phyloP scores from a whole-genome alignment of 2,113 vertebrate genomes.

The Delphinapterus leucas region DNA sequence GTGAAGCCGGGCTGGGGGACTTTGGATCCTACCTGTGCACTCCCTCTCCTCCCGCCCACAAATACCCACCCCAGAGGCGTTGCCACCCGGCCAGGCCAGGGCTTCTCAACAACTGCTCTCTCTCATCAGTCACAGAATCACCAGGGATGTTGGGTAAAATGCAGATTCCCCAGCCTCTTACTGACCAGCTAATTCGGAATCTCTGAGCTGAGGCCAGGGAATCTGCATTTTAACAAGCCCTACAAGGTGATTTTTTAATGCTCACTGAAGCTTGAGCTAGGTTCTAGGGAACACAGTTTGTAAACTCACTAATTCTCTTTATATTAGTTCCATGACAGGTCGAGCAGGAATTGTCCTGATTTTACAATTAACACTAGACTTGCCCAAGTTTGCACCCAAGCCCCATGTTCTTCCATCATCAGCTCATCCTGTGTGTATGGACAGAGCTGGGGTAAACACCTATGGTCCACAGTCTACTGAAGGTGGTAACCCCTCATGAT shows the following conservation, averaged over 20 bases:
- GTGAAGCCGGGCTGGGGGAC: not conserved
- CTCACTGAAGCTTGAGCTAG: not conserved
- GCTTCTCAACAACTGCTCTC: not conserved
- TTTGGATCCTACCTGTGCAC: fast-evolving
- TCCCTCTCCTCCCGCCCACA: no score
- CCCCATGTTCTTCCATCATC: not conserved
- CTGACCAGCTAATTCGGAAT: not conserved
- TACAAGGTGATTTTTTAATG: not conserved
- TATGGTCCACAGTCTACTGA: not conserved
- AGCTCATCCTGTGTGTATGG: not conserved
- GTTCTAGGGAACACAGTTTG: not conserved
- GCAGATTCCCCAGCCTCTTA: not conserved
- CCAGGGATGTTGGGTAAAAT: not conserved
- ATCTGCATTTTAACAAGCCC: not conserved
- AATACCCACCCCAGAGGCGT: not conserved
- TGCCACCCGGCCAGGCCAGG: fast-evolving
- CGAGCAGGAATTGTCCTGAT: not conserved
- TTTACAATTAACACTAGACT: not conserved
- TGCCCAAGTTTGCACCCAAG: not conserved
- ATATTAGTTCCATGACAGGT: not conserved
- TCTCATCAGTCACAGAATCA: not conserved
- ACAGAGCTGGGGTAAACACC: not conserved
- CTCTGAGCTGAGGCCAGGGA: not conserved
- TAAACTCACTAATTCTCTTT: not conserved
- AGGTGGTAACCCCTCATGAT: no score